Evolutionary conservation across 1,140 invertebrate genomes (phyloP), one percentile per base, ranked within the genome.

Genomic region (Drosophila teissieri): DNA sequence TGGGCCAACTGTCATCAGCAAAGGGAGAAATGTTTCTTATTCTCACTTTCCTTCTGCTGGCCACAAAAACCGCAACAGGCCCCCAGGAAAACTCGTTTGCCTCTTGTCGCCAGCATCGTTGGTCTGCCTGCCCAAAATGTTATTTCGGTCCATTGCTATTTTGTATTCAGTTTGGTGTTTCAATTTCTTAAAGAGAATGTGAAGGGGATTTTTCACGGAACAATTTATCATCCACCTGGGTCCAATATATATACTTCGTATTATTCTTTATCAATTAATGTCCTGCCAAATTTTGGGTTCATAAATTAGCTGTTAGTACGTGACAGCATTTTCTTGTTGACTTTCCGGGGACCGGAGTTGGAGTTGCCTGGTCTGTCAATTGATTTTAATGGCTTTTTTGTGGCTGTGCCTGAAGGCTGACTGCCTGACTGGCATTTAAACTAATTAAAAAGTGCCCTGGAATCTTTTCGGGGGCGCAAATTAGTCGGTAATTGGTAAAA

Each of bases 331-430:
- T 57, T 55, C 61, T 63, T 73, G 69, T 78, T 68, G 73, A 78
- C 51, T 82, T 77, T 73, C 46, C n/a, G 12, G 22, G 3, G 14
- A 4, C 4, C 12, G 27, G 12, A 36, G 44, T 15, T 61, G 40
- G 19, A 5, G 11, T 19, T 39, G 2, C 12, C 4, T 4, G 36
- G 11, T 36, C 58, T 84, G 72, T 69, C 80, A 85, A 85, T 84
- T 80, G 81, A 84, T 85, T 85, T 77, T 73, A 84, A 84, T 76
- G 77, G 63, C 60, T 75, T 70, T 70, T 70, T 17, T 37, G 34
- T 15, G 65, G 67, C 12, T 52, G 77, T 73, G 72, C 60, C 61
- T 80, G 77, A 65, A 76, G 77, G 62, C 72, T 19, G 19, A 19
- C 19, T 73, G 65, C 60, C 61, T 80, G 76, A 65, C 65, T 80